Conservation (phyloP, 2,888 invertebrate species). For the Acronicta aceris region DNA sequence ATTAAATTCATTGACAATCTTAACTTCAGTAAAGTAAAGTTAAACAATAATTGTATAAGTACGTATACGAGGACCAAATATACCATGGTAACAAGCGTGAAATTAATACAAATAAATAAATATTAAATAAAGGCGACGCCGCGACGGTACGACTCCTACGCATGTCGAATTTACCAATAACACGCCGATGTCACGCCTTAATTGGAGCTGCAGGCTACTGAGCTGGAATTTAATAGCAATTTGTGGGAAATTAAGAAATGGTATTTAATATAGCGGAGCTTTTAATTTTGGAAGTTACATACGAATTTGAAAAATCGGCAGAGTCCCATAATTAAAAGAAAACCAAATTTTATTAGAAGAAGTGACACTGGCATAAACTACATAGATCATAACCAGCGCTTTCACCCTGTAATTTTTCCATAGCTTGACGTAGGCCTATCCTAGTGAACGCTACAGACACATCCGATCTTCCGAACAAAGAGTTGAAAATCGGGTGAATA, state of each 20-base stretch:
- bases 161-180: conserved; percentile 69
- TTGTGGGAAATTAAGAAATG: not conserved
- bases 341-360: too few relatives aligned
- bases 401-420: too few relatives aligned
- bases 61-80: not conserved
- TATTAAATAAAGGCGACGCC: conserved; percentile 26
- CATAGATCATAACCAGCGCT: too few relatives aligned
- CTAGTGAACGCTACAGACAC: too few relatives aligned
- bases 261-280: not conserved
- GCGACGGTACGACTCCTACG: conserved; percentile 68
- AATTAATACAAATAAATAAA: conserved; percentile 36
- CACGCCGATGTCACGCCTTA: conserved; percentile 62
- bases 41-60: not conserved
- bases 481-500: too few relatives aligned
- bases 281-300: too few relatives aligned
- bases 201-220: conserved; percentile 27
- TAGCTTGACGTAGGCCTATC: too few relatives aligned
- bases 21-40: not conserved
- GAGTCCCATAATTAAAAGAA: not conserved
- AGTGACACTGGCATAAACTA: too few relatives aligned
- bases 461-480: too few relatives aligned
- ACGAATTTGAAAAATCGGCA: too few relatives aligned
- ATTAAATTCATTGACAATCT: not conserved
- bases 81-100: conserved; percentile 29
- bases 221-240: conserved; percentile 13